Conservation (phyloP, 30 jellyfish, hydroid and myxozoan genomes). For the Pseudorhiza aurosa region DNA sequence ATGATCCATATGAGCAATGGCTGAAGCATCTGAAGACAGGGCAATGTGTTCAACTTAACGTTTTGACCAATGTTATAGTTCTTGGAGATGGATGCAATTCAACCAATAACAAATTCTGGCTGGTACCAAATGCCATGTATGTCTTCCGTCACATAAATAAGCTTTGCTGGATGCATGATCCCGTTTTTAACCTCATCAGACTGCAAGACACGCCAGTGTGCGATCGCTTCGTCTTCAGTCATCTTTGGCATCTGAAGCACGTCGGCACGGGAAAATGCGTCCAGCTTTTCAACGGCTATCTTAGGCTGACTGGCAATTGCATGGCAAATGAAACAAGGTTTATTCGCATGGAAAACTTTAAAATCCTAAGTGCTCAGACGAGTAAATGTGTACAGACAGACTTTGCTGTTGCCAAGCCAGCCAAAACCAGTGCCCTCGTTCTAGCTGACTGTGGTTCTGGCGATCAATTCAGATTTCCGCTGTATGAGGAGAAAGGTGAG, state of each 20-base stretch:
- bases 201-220: not conserved
- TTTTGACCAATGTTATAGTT: not conserved
- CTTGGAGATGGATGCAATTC: not conserved
- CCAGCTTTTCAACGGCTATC: not conserved
- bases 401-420: not conserved
- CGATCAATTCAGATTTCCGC: not conserved
- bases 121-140: not conserved
- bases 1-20: not conserved
- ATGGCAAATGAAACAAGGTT: not conserved
- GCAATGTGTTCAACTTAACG: not conserved
- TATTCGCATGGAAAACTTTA: not conserved
- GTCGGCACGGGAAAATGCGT: constrained; percentile 2
- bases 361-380: not conserved
- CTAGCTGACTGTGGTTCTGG: not conserved
- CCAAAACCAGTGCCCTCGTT: not conserved
- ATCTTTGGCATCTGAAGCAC: not conserved
- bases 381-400: not conserved
- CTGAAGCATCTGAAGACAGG: constrained; percentile 4
- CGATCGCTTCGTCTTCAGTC: not conserved
- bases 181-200: not conserved
- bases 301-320: not conserved
- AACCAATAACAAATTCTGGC: not conserved
- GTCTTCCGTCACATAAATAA: not conserved
- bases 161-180: not conserved
- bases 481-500: not conserved